Evolutionary conservation across 2,888 invertebrate genomes (phyloP), one percentile per base, ranked within the genome.

Genomic region (Euplexia lucipara): DNA sequence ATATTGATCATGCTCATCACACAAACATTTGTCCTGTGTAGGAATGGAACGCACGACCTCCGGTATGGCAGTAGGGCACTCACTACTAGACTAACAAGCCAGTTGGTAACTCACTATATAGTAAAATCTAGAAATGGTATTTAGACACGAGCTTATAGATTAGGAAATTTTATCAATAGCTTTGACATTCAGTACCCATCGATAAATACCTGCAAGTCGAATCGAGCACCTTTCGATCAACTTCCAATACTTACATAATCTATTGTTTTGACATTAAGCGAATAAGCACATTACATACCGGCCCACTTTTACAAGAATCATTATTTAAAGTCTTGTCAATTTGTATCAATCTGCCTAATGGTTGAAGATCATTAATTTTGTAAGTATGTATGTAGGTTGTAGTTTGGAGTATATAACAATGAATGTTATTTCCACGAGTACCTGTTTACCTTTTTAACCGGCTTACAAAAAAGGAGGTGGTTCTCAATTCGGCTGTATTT

Each of bases 321-420:
- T 54, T 69, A 39, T 51, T 54, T 60, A 53, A n/a, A 62, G 22
- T 39, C 52, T 53, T 45, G 67, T 72, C 78, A 65, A 74, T 70
- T 71, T 37, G 58, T 37, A 54, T 51, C 63, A 56, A 63, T 82
- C 62, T 56, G 44, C 70, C 67, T 67, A 75, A n/a, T 53, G n/a
- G 6, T 58, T 16, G 30, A 12, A 67, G 60, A 62, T 71, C 71
- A 61, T 79, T 70, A 61, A 56, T 71, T 57, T 18, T 51, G 18
- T 32, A 18, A 9, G 52, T 22, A 30, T 35, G 20, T 39, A 1
- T 26, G 18, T 35, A 10, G 10, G 35, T 26, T 53, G 20, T 9
- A 41, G 8, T 20, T 18, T 41, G 18, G 5, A 8, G n/a, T 45
- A 30, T 39, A 22, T 22, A 10, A n/a, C 12, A 8, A 22, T n/a